Percentiles rank a stretch among this genome's conserved stretches.
phyloP scores from a whole-genome alignment of 2,113 vertebrate genomes.

The Benthochromis sp. region DNA sequence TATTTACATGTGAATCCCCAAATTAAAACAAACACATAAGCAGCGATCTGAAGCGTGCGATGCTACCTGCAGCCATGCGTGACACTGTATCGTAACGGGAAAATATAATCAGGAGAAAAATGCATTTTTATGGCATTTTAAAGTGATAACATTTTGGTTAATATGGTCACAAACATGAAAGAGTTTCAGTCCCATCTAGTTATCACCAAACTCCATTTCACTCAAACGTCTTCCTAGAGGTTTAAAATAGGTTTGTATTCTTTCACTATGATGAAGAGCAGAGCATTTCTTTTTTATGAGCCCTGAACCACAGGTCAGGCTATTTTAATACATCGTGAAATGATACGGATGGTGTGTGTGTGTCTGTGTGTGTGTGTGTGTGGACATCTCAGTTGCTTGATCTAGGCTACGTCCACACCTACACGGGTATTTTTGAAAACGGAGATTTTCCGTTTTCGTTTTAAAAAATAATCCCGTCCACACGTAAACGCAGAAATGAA shows the following conservation, averaged over 20 bases:
- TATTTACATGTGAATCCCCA: background rate
- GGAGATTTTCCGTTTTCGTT: too few species aligned
- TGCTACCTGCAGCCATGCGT: background rate
- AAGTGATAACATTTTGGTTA: background rate
- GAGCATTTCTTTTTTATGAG: background rate
- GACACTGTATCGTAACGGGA: background rate
- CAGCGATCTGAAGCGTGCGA: accelerated
- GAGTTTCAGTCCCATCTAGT: background rate
- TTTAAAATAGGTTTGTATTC: background rate
- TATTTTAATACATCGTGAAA: background rate
- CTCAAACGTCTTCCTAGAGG: background rate
- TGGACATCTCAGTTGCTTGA: background rate
- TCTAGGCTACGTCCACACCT: background rate
- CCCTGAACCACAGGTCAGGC: background rate
- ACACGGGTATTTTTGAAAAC: too few species aligned
- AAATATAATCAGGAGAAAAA: background rate
- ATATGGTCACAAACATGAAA: background rate
- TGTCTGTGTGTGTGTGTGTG: background rate
- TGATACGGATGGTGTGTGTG: background rate
- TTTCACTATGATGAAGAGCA: background rate
- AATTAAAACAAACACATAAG: background rate
- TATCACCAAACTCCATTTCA: background rate
- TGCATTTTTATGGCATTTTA: background rate
- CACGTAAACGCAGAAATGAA: too few species aligned
- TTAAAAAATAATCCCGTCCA: too few species aligned